Conservation (phyloP, 2,888 invertebrate genomes). For the Gymnocheta viridis region DNA sequence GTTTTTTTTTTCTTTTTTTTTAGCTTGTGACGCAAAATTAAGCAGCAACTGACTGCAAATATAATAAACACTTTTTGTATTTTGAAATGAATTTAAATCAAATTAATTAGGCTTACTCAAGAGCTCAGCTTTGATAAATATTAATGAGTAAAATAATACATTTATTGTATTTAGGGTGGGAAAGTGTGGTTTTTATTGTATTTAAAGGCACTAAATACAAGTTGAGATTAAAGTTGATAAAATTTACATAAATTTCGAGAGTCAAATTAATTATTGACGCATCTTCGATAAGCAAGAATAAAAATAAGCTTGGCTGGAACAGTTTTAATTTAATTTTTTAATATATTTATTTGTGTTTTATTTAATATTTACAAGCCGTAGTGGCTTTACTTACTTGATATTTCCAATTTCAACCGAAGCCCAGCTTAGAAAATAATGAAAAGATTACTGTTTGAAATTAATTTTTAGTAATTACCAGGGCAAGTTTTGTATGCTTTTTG, state of each 20-base stretch:
- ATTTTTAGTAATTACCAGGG: too few species aligned
- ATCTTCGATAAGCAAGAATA: neutral
- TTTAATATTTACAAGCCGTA: too few species aligned
- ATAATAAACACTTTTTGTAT: slow-evolving; percentile 42
- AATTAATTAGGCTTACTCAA: slow-evolving; percentile 61
- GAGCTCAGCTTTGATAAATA: slow-evolving; percentile 45
- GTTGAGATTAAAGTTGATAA: neutral
- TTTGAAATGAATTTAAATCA: slow-evolving; percentile 54
- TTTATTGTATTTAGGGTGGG: slow-evolving; percentile 49
- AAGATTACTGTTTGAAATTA: too few species aligned
- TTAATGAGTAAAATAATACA: slow-evolving; percentile 35
- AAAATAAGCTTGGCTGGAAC: neutral
- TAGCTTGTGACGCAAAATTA: slow-evolving; percentile 46
- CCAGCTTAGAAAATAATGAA: too few species aligned
- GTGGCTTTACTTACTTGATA: too few species aligned
- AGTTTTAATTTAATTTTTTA: neutral
- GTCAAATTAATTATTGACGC: neutral
- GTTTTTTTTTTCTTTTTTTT: neutral
- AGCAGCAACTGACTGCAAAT: slow-evolving; percentile 48
- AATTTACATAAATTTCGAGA: slow-evolving; percentile 29
- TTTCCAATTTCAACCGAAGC: too few species aligned
- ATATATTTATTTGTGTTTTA: too few species aligned
- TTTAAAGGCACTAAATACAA: neutral
- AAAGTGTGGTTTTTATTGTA: slow-evolving; percentile 37
- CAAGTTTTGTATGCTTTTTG: too few species aligned